Evolutionary conservation across 37 sponge, comb jelly and placozoan genomes (phyloP), one percentile per base, ranked within the genome.

Genomic region (Agelas oroides): DNA sequence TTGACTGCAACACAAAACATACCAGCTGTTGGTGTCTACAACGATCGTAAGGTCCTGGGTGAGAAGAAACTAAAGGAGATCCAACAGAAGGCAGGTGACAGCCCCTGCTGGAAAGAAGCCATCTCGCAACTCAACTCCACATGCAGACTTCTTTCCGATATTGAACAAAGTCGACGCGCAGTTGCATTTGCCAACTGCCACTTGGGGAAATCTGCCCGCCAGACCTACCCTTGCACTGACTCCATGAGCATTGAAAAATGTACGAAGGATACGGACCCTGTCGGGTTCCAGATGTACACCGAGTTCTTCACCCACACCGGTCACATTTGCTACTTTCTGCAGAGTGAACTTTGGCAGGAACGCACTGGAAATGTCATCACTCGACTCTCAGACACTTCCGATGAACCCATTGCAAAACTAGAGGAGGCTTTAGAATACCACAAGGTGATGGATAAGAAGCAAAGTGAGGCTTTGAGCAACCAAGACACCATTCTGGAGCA

Each of bases 231-330:
- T 37, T 94, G 95, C 53, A 20, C 65, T 31, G 75, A 82, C 13
- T 34, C 81, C 28, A 38, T 63, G 69, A 77, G 25, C 31, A 53
- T 89, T 19, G 36, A 53, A 46, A 82, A 88, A 65, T 92, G 93
- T 77, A 89, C 90, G 21, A 53, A 28, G 2, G 60, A 54, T 32
- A 92, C 89, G 93, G 78, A 85, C 52, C 65, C 33, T 53, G 53
- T 32, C 20, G 88, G 89, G 8, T 94, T 92, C 58, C 53, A 80
- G 24, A 73, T 75, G 19, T 92, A 87, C 72, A 92, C 95, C 5
- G 59, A 88, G 40, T 94, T 94, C 74, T 88, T 70, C 92, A 91
- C 95, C 5, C 91, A 94, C 78, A 88, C 95, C 16, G 76, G 70
- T 15, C 60, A 88, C 72, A 84, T 92, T 57, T 94, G 95, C 64